These are phyloP conservation scores for Aphodius sticticus DNA, from an alignment of 2,888 invertebrate genomes.

Conservation along the genomic window DNA sequence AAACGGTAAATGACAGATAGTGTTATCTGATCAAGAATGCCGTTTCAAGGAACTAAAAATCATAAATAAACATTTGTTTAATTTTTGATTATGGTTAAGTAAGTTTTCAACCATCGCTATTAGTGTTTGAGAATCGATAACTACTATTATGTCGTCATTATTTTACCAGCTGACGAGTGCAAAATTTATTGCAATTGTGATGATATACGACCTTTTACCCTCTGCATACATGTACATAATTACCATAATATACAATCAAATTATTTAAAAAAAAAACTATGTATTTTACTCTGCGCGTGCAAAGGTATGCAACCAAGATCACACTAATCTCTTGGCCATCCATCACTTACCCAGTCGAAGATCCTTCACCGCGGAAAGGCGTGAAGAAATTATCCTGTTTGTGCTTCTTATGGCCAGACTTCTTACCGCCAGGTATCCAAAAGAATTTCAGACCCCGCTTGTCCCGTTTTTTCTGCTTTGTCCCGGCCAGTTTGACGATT, in stretches of 20 bases:
- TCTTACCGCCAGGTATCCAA: constrained; percentile 32
- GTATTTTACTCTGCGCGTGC: neutral
- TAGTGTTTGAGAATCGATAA: too few species aligned
- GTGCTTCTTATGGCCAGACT: constrained; percentile 21
- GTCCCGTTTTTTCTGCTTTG: constrained; percentile 25
- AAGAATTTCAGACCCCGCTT: constrained; percentile 30
- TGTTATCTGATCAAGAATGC: neutral
- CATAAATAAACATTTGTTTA: neutral
- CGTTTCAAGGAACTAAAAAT: neutral
- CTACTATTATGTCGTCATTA: too few species aligned
- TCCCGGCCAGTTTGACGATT: constrained; percentile 35
- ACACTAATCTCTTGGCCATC: constrained; percentile 5
- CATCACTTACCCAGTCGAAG: constrained; percentile 33
- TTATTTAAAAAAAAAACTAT: neutral
- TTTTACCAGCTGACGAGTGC: neutral
- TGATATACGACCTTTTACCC: neutral
- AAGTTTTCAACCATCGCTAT: neutral
- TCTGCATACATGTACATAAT: neutral
- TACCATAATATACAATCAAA: neutral
- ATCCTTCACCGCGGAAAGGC: constrained; percentile 24
- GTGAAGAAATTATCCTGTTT: constrained; percentile 31
- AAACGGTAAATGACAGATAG: neutral
- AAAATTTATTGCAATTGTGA: neutral
- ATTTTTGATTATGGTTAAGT: neutral
- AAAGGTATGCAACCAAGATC: constrained; percentile 21